Base-by-base conservation (phyloP, 2,797 vertebrate species). In the Pangasius macronema region DNA sequence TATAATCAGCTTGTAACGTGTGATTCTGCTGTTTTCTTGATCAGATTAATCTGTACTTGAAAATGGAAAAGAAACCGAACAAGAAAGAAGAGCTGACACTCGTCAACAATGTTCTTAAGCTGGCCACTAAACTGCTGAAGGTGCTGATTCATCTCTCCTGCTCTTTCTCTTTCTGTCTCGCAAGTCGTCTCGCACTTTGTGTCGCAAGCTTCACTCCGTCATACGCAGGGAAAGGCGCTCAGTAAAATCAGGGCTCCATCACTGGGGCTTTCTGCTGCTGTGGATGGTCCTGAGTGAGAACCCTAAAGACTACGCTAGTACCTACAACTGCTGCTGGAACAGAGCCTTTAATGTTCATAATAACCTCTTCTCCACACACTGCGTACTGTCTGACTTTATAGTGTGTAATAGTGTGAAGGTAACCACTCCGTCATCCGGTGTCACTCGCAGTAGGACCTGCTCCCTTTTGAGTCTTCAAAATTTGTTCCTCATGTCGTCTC, bases 21-120 rank as follows among this genome's bases (percentile, higher is more conserved):
- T 46, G 57, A 61, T n/a, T 70, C 46, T 84, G 33, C 30, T 53
- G 18, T 57, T 57, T 81, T 24, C 51, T 85, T 46, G 24, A 70
- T 73, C 22, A 97, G 99, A 99, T 99, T 93, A 99, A 99, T 92
- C 92, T 99, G 93, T 99, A 99, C 94, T 97, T 99, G 95, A 99
- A 99, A 96, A 99, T 99, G 99, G 99, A 99, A 95, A 99, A 99
- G 95, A 99, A 99, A 91, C 98, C 98, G 89, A 99, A 99, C 94
- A 99, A 99, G 95, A 99, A 99, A 88, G 98, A 99, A 87, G 98
- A 99, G 90, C 95, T 99, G 90, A 99, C 97, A 0, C 94, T 99
- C 91, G 98, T 99, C 92, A 99, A 99, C 95, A 99, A 99, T 59
- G 98, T 99, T 85, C 95, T 99, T 88, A 99, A 99, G 92, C 96